Evolutionary conservation across 2,797 vertebrate species (phyloP).

Genomic region (Zenarchopterus dispar): DNA sequence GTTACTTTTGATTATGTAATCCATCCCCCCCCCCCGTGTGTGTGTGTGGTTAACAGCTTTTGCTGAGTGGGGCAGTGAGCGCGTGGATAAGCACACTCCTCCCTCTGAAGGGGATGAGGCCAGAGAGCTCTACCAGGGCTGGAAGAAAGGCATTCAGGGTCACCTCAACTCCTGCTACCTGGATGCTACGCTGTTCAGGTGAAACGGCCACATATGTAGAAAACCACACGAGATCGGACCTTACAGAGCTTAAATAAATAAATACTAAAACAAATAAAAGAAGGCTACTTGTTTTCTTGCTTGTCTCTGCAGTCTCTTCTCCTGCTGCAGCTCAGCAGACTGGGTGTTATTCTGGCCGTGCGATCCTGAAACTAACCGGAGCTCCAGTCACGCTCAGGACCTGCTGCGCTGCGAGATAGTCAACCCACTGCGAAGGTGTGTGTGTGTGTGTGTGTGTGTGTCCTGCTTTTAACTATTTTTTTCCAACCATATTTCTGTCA

Average conservation of each 20-base stretch:
- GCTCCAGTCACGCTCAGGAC: slow-evolving; percentile 79
- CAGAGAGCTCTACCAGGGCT: slow-evolving; percentile 76
- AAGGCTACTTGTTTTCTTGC: not conserved
- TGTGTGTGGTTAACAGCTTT: slow-evolving; percentile 72
- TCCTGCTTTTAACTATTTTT: not conserved
- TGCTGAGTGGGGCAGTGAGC: slow-evolving; percentile 84
- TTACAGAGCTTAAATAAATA: too few relatives aligned
- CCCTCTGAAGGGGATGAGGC: slow-evolving; percentile 72
- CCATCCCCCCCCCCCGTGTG: not conserved
- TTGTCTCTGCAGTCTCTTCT: slow-evolving; percentile 80
- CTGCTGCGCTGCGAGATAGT: slow-evolving; percentile 87
- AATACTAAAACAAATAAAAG: too few relatives aligned
- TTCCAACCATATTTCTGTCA: not conserved
- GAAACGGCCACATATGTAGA: not conserved
- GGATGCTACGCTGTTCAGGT: slow-evolving; percentile 89
- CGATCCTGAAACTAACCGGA: slow-evolving; percentile 47
- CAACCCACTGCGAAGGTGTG: slow-evolving; percentile 86
- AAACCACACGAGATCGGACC: too few relatives aligned
- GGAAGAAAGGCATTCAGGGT: slow-evolving; percentile 89
- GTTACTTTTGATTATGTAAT: too few relatives aligned
- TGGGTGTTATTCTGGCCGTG: slow-evolving; percentile 82
- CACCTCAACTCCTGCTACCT: slow-evolving; percentile 91
- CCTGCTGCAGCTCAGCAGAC: slow-evolving; percentile 87
- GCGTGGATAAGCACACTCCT: slow-evolving; percentile 83
- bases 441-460: slow-evolving; percentile 49